A percentile compares a stretch with the other conserved stretches of the same genome.
phyloP scores from a whole-genome alignment of 2,888 invertebrate genomes.

The Autographa pulchrina region DNA sequence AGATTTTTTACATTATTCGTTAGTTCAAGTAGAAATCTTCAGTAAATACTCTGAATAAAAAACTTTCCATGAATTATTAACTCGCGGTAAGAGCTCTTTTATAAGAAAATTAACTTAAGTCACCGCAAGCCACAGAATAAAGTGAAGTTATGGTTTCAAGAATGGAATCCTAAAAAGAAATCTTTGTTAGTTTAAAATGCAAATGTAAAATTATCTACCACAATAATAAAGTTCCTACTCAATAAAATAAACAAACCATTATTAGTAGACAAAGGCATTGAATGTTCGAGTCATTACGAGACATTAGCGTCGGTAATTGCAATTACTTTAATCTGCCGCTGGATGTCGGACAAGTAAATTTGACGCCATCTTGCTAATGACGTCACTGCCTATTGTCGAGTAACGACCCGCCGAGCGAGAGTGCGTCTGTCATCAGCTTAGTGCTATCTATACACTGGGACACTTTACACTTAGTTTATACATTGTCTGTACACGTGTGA shows the following conservation, averaged over 20 bases:
- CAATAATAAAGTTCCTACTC: not conserved
- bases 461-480: not conserved
- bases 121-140: no score
- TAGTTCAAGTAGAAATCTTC: no score
- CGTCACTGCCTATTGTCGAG: conserved; percentile 56
- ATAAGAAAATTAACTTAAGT: no score
- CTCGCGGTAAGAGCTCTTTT: no score
- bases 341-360: conserved; percentile 60
- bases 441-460: not conserved
- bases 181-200: no score
- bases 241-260: not conserved
- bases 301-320: conserved; percentile 50
- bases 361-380: conserved; percentile 59
- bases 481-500: not conserved
- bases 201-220: not conserved
- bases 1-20: no score
- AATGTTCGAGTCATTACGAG: conserved; percentile 21
- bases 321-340: conserved; percentile 55
- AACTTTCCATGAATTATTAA: no score
- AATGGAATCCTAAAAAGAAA: no score
- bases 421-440: conserved; percentile 18
- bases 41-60: no score
- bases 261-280: not conserved
- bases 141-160: no score
- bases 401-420: conserved; percentile 26